Conservation (phyloP, 1,140 invertebrate species). For the Microplitis mediator region DNA sequence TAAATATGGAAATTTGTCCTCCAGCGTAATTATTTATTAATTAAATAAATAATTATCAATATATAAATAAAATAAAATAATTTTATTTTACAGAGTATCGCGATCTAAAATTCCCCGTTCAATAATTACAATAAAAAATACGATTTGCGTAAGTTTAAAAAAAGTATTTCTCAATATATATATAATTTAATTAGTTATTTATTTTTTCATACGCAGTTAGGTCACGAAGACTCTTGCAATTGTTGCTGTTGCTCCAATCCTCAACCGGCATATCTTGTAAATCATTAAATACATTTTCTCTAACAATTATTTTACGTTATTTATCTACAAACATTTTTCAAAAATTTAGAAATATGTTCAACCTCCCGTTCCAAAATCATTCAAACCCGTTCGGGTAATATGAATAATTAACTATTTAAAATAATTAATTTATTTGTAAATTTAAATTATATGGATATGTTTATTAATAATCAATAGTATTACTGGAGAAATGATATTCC, state of each 20-base stretch:
- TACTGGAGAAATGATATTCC: slow-evolving; percentile 61
- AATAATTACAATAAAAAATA: slow-evolving; percentile 47
- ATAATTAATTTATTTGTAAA: background rate
- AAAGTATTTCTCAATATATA: slow-evolving; percentile 2
- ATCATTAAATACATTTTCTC: slow-evolving; percentile 6
- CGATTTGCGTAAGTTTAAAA: slow-evolving; percentile 46
- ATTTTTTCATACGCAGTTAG: slow-evolving; percentile 38
- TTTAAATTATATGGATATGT: slow-evolving; percentile 5
- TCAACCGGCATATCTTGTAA: slow-evolving; percentile 41
- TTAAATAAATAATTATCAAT: too few species aligned
- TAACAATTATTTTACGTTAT: background rate
- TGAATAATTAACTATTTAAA: background rate
- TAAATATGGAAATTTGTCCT: slow-evolving; percentile 48
- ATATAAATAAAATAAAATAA: slow-evolving; percentile 7
- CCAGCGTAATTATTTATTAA: slow-evolving; percentile 40
- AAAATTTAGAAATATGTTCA: slow-evolving; percentile 63
- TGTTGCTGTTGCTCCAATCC: slow-evolving; percentile 49
- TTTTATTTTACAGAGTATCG: background rate
- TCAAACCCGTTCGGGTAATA: slow-evolving; percentile 57
- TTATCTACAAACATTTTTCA: background rate
- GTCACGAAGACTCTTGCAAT: slow-evolving; percentile 47
- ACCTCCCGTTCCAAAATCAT: slow-evolving; percentile 64
- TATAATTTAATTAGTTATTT: background rate
- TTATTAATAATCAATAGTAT: slow-evolving; percentile 39
- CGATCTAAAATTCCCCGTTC: slow-evolving; percentile 30